Evolutionary conservation across 2,888 invertebrate species (phyloP).

Genomic region (Morinoia aosen): DNA sequence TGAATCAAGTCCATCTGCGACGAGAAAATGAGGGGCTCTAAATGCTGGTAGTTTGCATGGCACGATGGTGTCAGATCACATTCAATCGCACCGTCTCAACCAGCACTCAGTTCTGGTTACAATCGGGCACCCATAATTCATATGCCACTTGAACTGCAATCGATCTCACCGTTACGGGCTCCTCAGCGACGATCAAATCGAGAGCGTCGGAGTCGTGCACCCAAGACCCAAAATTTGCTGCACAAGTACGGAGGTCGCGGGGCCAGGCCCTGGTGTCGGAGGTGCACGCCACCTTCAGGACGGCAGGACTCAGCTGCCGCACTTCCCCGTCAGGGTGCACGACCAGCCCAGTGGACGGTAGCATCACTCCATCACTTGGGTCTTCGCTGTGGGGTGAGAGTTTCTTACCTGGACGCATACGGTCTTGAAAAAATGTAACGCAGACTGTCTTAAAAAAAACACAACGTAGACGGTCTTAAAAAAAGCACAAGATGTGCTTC

Average conservation of each 20-base stretch:
- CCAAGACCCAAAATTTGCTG: slow-evolving; percentile 38
- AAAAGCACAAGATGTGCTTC: no score
- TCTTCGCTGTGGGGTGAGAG: background rate
- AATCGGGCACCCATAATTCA: background rate
- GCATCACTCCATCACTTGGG: background rate
- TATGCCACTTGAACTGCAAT: background rate
- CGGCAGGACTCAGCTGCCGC: background rate
- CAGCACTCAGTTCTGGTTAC: background rate
- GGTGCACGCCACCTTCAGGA: background rate
- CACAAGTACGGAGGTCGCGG: background rate
- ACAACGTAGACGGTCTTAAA: no score
- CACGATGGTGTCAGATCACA: background rate
- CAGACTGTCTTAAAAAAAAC: no score
- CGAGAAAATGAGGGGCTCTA: background rate
- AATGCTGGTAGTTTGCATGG: slow-evolving; percentile 13
- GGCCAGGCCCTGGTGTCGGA: background rate
- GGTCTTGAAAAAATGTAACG: no score
- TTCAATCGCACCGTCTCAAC: background rate
- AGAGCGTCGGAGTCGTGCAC: slow-evolving; percentile 36
- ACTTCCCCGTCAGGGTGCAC: background rate
- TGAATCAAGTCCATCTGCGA: slow-evolving; percentile 26
- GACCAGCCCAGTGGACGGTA: background rate
- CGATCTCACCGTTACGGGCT: slow-evolving; percentile 23
- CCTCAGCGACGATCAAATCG: slow-evolving; percentile 20
- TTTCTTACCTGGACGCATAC: no score